Evolutionary conservation across 2,797 vertebrate genomes (phyloP).

Genomic region (Labeo calbasu): DNA sequence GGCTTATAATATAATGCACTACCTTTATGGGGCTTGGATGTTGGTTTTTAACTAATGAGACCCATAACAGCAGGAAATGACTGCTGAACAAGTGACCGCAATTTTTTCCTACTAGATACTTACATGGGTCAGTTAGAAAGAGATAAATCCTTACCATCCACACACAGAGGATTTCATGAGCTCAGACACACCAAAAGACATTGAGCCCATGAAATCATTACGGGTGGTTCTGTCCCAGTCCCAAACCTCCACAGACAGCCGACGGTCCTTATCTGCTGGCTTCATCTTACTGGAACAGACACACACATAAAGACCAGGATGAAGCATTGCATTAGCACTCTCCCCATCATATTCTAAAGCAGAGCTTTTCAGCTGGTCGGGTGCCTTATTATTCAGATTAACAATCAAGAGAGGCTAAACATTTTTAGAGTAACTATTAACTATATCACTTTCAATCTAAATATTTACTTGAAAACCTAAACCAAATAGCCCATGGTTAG

Average conservation of each 20-base stretch:
- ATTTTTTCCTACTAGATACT: background rate
- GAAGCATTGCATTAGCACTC: background rate
- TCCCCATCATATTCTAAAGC: background rate
- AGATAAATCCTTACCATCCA: slow-evolving; percentile 51
- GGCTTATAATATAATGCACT: background rate
- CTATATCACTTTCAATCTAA: background rate
- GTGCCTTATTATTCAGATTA: background rate
- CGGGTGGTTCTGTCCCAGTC: slow-evolving; percentile 98
- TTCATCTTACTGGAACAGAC: slow-evolving; percentile 86
- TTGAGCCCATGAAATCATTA: slow-evolving; percentile 98
- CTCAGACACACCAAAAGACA: slow-evolving; percentile 97
- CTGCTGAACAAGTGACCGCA: background rate
- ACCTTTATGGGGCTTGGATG: background rate
- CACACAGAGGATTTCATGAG: slow-evolving; percentile 88
- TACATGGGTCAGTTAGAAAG: background rate
- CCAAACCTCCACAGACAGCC: slow-evolving; percentile 96
- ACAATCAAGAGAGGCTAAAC: background rate
- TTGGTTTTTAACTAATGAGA: background rate
- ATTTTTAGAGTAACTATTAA: background rate
- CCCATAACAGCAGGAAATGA: background rate
- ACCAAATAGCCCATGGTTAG: background rate
- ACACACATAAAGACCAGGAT: slow-evolving; percentile 21
- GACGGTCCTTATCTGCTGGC: slow-evolving; percentile 90
- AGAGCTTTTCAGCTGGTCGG: background rate
- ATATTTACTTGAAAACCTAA: background rate